Percentiles rank a stretch among this genome's conserved stretches.
These are phyloP conservation scores for Eleutherodactylus coqui DNA, from an alignment of 2,797 vertebrate genomes.

Conservation along the genomic window DNA sequence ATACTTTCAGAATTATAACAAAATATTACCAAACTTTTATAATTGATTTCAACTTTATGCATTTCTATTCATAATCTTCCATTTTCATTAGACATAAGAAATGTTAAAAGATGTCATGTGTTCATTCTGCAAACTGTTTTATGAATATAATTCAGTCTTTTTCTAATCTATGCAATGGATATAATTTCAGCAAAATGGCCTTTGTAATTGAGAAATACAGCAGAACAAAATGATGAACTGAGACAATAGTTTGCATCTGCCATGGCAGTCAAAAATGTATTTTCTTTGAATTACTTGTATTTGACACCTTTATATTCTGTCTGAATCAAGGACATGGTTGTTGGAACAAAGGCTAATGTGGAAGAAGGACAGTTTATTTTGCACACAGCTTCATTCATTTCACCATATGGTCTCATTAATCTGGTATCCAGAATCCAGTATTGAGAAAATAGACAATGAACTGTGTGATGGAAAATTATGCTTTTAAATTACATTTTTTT, in stretches of 20 bases:
- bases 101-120: neutral
- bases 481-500: constrained; percentile 38
- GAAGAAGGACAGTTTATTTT: constrained; percentile 42
- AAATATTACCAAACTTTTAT: neutral
- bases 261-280: neutral
- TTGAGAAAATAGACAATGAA: constrained; percentile 39
- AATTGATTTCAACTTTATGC: neutral
- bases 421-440: constrained; percentile 26
- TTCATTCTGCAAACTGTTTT: neutral
- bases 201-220: constrained; percentile 32
- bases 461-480: constrained; percentile 13
- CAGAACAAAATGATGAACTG: constrained; percentile 27
- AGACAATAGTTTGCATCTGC: constrained; percentile 15
- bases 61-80: neutral
- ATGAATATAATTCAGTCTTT: neutral
- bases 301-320: constrained; percentile 42
- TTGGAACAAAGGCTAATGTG: constrained; percentile 25
- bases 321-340: constrained; percentile 40
- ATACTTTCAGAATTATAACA: too few species aligned
- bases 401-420: constrained; percentile 52
- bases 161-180: neutral
- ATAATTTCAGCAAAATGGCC: constrained; percentile 1
- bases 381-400: constrained; percentile 30
- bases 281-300: constrained; percentile 28
- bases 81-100: neutral